Evolutionary conservation across 2,113 vertebrate species (phyloP).

Genomic region (Rhynchopsitta pachyrhyncha): DNA sequence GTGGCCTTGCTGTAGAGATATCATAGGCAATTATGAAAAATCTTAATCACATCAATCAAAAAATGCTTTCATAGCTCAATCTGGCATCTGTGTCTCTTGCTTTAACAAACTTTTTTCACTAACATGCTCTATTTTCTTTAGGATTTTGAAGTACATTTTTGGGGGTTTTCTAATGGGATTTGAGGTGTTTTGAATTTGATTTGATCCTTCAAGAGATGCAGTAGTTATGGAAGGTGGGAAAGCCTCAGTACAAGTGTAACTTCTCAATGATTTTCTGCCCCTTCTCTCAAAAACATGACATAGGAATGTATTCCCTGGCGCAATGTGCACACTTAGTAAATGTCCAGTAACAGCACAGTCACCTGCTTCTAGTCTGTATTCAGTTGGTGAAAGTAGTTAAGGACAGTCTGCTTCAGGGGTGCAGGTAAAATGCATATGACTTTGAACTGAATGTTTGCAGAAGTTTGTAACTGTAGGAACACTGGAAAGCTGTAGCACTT

Average conservation of each 20-base stretch:
- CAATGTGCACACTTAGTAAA: background rate
- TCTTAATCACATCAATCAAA: background rate
- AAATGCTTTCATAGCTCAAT: background rate
- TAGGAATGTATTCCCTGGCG: background rate
- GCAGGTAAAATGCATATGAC: background rate
- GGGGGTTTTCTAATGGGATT: background rate
- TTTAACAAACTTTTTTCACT: background rate
- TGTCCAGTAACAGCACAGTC: background rate
- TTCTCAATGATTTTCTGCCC: conserved; percentile 30
- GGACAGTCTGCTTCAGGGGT: background rate
- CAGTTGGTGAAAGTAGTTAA: background rate
- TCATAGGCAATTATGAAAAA: background rate
- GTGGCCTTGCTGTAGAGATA: background rate
- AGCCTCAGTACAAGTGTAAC: conserved; percentile 8
- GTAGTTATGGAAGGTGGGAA: conserved; percentile 21
- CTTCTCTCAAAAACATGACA: conserved; percentile 42
- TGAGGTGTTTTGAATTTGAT: background rate
- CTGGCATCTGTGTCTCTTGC: background rate
- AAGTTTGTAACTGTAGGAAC: background rate
- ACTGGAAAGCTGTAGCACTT: background rate
- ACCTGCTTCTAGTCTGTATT: conserved; percentile 5
- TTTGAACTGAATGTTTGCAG: background rate
- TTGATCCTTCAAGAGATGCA: conserved; percentile 2
- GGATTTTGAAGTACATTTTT: background rate
- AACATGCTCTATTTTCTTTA: background rate